A percentile compares a stretch with the other conserved stretches of the same genome.
Conservation (phyloP, 2,113 vertebrate genomes). For the Isurus oxyrinchus region DNA sequence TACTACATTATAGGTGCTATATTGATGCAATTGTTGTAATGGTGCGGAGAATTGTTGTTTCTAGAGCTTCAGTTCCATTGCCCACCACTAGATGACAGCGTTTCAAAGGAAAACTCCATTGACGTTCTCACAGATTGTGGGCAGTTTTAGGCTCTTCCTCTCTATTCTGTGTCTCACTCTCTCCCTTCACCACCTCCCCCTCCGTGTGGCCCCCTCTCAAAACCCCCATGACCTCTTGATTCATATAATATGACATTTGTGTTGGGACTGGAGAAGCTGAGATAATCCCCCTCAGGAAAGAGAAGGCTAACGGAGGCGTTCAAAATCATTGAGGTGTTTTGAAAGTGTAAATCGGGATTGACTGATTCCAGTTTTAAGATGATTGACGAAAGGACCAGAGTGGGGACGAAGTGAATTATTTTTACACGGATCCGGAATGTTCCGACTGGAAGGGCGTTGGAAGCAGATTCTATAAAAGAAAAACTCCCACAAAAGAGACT, state of each 20-base stretch:
- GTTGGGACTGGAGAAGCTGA: not conserved
- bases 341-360: too few relatives aligned
- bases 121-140: not conserved
- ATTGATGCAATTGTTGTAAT: not conserved
- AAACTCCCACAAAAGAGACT: not conserved
- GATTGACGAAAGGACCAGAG: too few relatives aligned
- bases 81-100: not conserved
- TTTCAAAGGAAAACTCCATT: not conserved
- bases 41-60: not conserved
- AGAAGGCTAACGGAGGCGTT: not conserved
- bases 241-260: not conserved
- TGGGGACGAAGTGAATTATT: too few relatives aligned
- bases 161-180: too few relatives aligned
- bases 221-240: too few relatives aligned
- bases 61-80: not conserved
- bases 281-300: not conserved
- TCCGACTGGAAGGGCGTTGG: not conserved
- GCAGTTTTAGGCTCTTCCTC: not conserved
- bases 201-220: too few relatives aligned
- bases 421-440: too few relatives aligned
- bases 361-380: too few relatives aligned
- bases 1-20: not conserved
- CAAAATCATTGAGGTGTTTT: too few relatives aligned
- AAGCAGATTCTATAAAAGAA: not conserved
- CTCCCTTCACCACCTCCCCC: too few relatives aligned